A percentile compares a stretch with the other conserved stretches of the same genome.
Conservation (phyloP, 2,888 invertebrate species). For the Synanthedon vespiformis region DNA sequence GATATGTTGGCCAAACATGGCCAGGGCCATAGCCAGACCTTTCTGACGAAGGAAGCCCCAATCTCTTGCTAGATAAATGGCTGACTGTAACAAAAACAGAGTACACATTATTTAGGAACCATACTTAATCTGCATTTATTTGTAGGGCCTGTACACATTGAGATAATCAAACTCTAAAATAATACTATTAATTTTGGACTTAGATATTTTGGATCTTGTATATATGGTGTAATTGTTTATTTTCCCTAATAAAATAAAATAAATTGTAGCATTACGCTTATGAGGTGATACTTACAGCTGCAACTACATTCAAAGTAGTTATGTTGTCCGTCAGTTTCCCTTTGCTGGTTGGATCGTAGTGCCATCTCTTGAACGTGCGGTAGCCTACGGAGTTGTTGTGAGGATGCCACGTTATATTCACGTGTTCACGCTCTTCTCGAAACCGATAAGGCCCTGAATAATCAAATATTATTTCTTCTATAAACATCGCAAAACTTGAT, state of each 20-base stretch:
- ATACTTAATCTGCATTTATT: background rate
- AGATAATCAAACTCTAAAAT: background rate
- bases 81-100: conserved; percentile 58
- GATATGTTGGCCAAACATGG: conserved; percentile 66
- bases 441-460: conserved; percentile 74
- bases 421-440: conserved; percentile 77
- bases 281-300: conserved; percentile 72
- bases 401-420: conserved; percentile 78
- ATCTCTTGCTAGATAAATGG: conserved; percentile 68
- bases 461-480: no score
- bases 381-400: conserved; percentile 81
- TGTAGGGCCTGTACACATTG: no score
- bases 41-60: conserved; percentile 71
- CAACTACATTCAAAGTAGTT: conserved; percentile 81
- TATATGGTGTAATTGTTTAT: no score
- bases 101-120: conserved; percentile 1
- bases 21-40: conserved; percentile 71
- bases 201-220: no score
- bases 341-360: conserved; percentile 75
- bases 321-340: conserved; percentile 78
- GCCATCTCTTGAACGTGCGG: conserved; percentile 75
- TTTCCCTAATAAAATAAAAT: no score
- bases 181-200: background rate
- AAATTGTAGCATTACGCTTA: no score
- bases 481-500: no score